Base-by-base conservation (phyloP, 2,797 vertebrate species). In the Eurystomus glaucurus region DNA sequence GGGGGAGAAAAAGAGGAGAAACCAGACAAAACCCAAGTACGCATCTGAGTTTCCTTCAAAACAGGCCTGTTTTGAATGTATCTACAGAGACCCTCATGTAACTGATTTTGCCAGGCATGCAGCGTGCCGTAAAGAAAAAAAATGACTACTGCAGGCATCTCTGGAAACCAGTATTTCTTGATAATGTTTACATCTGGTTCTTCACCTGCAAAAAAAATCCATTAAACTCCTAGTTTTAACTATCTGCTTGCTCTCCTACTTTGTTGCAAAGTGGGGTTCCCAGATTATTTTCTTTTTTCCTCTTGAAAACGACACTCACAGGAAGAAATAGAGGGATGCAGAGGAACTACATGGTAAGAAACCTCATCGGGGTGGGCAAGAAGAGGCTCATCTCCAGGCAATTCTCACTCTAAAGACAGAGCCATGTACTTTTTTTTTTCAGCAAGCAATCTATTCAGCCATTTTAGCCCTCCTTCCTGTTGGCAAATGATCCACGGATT, bases 401-500 rank as follows among this genome's bases (percentile, higher is more conserved):
- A 19, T 58, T 76, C 86, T 90, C 51, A 23, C 25, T 79, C n/a
- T 58, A 80, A 88, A 88, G 52, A 82, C n/a, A 88, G n/a, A 87
- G 25, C 21, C 22, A 17, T 37, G 16, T n/a, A 77, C 8, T 3
- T 33, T 55, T 62, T 78, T 43, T 43, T 51, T 58, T 65, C 51
- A 82, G 48, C 22, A 69, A 87, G 60, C 57, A 18, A 64, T 68
- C 65, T 71, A 77, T 75, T 91, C 48, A 79, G 23, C 0, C 2
- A 28, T 35, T 88, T 79, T 76, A 90, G 43, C 39, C 43, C 15
- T 94, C 41, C 71, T 94, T 94, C 76, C 74, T 92, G 70, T 80
- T 96, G 46, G 28, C 55, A 93, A 95, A 92, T 95, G 88, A 93
- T 69, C 79, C 91, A 84, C 91, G 80, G 48, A 33, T 69, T 76